Evolutionary conservation across 2,113 vertebrate species (phyloP).

Genomic region (Ctenodactylus gundi): DNA sequence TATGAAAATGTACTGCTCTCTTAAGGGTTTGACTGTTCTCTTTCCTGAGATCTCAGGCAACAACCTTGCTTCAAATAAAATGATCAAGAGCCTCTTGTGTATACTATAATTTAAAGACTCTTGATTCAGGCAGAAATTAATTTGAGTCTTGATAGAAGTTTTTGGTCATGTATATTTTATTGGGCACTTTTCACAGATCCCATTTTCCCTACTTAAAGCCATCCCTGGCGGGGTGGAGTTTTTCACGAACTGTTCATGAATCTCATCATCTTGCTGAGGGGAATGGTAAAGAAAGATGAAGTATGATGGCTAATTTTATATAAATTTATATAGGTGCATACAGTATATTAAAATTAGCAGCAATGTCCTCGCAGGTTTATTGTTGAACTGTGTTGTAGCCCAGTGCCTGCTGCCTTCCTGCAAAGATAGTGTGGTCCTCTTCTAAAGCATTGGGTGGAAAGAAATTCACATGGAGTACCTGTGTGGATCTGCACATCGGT

Average conservation of each 20-base stretch:
- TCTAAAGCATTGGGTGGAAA: neutral
- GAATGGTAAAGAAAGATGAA: neutral
- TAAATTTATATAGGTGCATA: neutral
- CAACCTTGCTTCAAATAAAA: neutral
- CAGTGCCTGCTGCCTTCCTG: neutral
- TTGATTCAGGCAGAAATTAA: neutral
- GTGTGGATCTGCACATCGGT: neutral
- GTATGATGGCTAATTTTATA: neutral
- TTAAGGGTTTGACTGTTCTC: neutral
- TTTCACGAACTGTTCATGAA: neutral
- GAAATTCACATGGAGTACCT: neutral
- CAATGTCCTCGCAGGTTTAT: neutral
- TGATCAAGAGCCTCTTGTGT: neutral
- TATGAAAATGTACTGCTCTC: neutral
- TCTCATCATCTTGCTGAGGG: neutral
- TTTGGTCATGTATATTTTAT: neutral
- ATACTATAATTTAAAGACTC: neutral
- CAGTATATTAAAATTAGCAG: neutral
- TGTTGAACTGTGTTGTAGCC: neutral
- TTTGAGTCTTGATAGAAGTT: neutral
- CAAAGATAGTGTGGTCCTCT: neutral
- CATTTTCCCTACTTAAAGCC: neutral
- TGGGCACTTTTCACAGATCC: neutral
- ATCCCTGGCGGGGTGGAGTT: neutral
- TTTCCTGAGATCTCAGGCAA: neutral